A percentile compares a stretch with the other conserved stretches of the same genome.
Conservation (phyloP, 2,888 invertebrate species). For the Buathra laborator region DNA sequence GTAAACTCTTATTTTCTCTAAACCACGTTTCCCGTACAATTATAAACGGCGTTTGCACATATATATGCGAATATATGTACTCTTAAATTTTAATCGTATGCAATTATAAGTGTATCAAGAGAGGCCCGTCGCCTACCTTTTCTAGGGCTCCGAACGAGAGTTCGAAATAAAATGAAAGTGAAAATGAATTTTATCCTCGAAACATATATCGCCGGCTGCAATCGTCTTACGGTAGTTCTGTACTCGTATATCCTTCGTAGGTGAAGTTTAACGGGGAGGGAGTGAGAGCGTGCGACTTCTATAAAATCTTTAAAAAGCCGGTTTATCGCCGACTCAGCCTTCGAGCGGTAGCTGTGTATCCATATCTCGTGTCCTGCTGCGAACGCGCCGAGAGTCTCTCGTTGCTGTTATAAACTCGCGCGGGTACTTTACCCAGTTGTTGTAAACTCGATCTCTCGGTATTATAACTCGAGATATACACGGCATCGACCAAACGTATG, state of each 20-base stretch:
- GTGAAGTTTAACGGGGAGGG: slow-evolving; percentile 3
- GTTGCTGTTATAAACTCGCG: slow-evolving; percentile 36
- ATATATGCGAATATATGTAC: neutral
- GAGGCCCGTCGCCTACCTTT: slow-evolving; percentile 18
- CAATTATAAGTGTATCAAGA: slow-evolving; percentile 40
- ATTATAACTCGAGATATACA: neutral
- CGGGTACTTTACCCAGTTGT: slow-evolving; percentile 16
- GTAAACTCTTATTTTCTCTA: slow-evolving; percentile 9
- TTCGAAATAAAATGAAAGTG: slow-evolving; percentile 61
- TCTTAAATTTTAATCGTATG: slow-evolving; percentile 2
- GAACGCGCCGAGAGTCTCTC: slow-evolving; percentile 53
- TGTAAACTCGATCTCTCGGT: slow-evolving; percentile 41
- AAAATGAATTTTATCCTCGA: slow-evolving; percentile 53
- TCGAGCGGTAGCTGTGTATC: slow-evolving; percentile 51
- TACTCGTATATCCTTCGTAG: slow-evolving; percentile 11
- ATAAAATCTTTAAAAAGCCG: slow-evolving; percentile 62
- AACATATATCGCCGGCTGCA: neutral
- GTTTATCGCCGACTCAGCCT: slow-evolving; percentile 65
- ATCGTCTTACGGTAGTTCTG: neutral
- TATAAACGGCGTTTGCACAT: neutral
- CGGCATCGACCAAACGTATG: neutral
- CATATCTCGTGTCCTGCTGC: slow-evolving; percentile 40
- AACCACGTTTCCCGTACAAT: slow-evolving; percentile 26
- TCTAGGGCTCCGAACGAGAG: slow-evolving; percentile 11
- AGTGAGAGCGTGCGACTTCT: slow-evolving; percentile 65